Conservation (phyloP, 2,888 invertebrate species). For the Ochlodes sylvanus region DNA sequence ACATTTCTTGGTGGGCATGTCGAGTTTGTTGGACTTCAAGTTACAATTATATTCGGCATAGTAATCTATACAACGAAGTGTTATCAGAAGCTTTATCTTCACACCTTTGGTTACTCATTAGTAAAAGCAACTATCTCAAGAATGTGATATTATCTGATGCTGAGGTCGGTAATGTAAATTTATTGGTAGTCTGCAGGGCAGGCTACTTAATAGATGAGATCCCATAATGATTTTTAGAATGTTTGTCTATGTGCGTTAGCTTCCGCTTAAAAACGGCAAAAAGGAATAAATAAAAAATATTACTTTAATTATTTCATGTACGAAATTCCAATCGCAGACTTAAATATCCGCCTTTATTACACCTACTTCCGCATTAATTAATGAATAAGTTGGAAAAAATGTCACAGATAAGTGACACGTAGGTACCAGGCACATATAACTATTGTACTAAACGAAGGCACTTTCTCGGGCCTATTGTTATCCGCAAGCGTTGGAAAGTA, state of each 20-base stretch:
- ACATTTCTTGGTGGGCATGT: too few species aligned
- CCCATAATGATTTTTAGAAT: too few species aligned
- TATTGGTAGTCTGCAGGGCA: too few species aligned
- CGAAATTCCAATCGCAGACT: neutral
- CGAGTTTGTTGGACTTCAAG: neutral
- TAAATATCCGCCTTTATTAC: neutral
- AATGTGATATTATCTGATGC: slow-evolving; percentile 24
- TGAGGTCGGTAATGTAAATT: slow-evolving; percentile 5
- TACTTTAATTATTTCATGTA: too few species aligned
- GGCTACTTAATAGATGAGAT: too few species aligned
- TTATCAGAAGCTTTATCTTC: slow-evolving; percentile 23
- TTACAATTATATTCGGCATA: neutral
- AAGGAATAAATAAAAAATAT: too few species aligned
- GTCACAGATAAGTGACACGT: slow-evolving; percentile 12
- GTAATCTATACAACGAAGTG: neutral
- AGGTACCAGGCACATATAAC: slow-evolving; percentile 13
- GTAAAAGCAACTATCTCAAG: slow-evolving; percentile 18
- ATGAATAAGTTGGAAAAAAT: neutral
- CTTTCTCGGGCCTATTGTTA: slow-evolving; percentile 71
- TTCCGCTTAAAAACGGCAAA: too few species aligned
- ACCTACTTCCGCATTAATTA: neutral
- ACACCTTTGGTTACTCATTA: slow-evolving; percentile 28
- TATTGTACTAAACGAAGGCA: slow-evolving; percentile 48
- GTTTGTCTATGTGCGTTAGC: too few species aligned
- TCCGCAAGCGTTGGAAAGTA: slow-evolving; percentile 76